Base-by-base conservation (phyloP, 2,797 vertebrate genomes). In the Lophotriccus pileatus region DNA sequence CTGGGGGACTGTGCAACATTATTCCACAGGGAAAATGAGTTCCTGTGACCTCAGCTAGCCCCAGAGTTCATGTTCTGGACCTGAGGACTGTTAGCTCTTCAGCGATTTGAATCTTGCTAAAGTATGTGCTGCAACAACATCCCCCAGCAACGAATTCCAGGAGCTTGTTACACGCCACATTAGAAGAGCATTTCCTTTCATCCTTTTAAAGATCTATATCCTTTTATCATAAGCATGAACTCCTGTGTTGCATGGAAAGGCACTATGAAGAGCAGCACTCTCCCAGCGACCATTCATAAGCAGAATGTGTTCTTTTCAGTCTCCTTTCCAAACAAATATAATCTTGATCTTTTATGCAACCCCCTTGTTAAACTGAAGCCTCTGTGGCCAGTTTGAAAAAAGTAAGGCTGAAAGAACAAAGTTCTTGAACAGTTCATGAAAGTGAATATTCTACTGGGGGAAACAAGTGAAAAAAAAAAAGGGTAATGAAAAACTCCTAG, bases 311-410 rank as follows among this genome's bases (percentile, higher is more conserved):
- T 81, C 34, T 89, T 89, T 80, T 55, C 12, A 1, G 39, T 27
- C 55, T 81, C 76, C 58, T 93, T 95, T 90, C 74, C 79, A 93
- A 94, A 96, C 80, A 95, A 95, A 79, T 50, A 82, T 2, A 67
- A 88, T 55, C 69, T 83, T 34, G 14, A 67, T 67, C 74, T 93
- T 90, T 88, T 62, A 63, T 70, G 52, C 32, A 94, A 88, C 27
- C 22, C 13, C 11, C 46, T 94, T 36, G 30, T 32, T 67, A 67
- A 2, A 72, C 22, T 43, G 59, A 84, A 82, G 67, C 25, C 78
- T 89, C 84, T 2, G 5, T n/a, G 32, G 41, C 12, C 43, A 34
- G 25, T 55, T 30, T 53, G 53, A 64, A 68, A 74, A 74, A 87
- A 34, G 9, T 20, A 72, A 37, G 37, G 34, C 68, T 72, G 53